Percentiles rank a stretch among this genome's conserved stretches.
Evolutionary conservation across 2,113 vertebrate genomes (phyloP).

Genomic region (Cisticola juncidis): DNA sequence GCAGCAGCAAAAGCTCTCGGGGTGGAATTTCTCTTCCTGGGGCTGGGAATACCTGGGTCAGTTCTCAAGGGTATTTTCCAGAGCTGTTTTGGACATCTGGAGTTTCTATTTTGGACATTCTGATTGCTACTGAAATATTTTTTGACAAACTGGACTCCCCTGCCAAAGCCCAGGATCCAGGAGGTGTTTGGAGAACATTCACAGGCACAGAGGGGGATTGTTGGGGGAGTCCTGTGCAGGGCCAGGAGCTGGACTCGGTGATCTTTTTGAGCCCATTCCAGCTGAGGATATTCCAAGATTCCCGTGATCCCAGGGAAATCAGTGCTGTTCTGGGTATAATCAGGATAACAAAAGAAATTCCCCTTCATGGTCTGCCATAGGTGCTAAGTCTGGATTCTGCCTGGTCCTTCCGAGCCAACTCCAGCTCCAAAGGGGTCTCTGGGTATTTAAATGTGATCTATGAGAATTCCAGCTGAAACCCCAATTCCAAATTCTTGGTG

Average conservation of each 20-base stretch:
- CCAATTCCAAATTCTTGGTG: neutral
- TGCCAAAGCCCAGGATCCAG: neutral
- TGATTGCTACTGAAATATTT: fast-evolving
- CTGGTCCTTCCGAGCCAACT: neutral
- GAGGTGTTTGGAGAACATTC: neutral
- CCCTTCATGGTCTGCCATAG: neutral
- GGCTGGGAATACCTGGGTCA: neutral
- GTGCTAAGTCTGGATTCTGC: neutral
- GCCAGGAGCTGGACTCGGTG: neutral
- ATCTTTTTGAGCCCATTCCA: neutral
- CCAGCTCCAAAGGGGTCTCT: neutral
- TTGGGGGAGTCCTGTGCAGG: neutral
- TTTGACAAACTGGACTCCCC: neutral
- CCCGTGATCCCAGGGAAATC: neutral
- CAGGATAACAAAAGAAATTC: neutral
- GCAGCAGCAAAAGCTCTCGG: neutral
- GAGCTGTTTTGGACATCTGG: neutral
- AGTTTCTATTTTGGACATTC: neutral
- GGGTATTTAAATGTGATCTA: neutral
- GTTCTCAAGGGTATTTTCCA: neutral
- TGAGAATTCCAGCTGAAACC: neutral
- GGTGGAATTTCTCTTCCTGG: neutral
- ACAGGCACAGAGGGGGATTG: neutral
- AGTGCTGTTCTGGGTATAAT: neutral
- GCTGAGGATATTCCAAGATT: neutral